These are phyloP conservation scores for Neotoxoptera formosana DNA, from an alignment of 1,140 invertebrate genomes.

Conservation along the genomic window DNA sequence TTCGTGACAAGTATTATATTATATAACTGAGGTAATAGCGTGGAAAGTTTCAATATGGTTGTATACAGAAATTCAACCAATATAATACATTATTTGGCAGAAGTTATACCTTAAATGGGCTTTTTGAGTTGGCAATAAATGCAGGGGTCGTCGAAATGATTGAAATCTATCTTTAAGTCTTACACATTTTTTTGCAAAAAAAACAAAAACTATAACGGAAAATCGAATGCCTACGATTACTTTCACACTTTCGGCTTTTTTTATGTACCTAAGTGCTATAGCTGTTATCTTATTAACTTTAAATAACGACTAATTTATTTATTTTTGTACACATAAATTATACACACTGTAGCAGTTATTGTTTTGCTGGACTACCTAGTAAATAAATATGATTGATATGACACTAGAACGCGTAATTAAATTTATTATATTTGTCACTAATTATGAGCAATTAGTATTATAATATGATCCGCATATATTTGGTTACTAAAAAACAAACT, in stretches of 20 bases:
- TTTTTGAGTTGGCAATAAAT: not conserved
- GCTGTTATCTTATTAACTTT: not conserved
- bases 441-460: not conserved
- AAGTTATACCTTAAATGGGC: not conserved
- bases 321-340: not conserved
- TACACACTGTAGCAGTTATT: not conserved
- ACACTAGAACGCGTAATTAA: not conserved
- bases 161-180: not conserved
- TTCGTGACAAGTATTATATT: not conserved
- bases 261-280: not conserved
- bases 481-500: not conserved
- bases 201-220: not conserved
- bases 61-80: not conserved
- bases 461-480: not conserved
- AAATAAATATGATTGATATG: not conserved
- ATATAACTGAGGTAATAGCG: not conserved
- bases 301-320: not conserved
- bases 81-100: not conserved
- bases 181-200: not conserved
- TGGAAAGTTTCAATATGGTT: not conserved
- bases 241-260: not conserved
- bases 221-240: not conserved
- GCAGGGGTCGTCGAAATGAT: not conserved
- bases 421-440: not conserved
- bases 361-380: not conserved